Base-by-base conservation (phyloP, 2,888 invertebrate genomes). In the Sycophila texana region DNA sequence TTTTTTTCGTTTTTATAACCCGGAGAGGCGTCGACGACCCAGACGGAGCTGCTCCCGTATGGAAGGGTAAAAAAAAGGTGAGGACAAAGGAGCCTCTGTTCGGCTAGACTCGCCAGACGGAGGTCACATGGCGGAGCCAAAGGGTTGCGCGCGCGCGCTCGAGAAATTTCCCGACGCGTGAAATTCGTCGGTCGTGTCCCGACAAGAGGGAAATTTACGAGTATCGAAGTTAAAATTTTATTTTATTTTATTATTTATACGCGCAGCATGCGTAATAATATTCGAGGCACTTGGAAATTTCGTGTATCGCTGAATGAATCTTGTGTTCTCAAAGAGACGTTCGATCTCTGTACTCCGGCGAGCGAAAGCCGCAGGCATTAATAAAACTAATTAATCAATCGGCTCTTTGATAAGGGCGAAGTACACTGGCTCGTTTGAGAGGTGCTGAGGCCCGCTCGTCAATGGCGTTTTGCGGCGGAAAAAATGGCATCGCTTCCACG, bases 61-160 rank as follows among this genome's bases (percentile, higher is more conserved):
- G 26, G 47, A 72, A 47, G 49, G 30, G 58, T 68, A 70, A 80
- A 71, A 77, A 70, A 53, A 51, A 73, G 77, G 68, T 82, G 85
- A 84, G 87, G 85, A 88, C 87, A 87, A 85, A 84, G 84, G 84
- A 81, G 84, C 83, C 80, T 74, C 83, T 86, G 85, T 86, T 86
- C 82, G 49, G 49, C 60, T 10, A 13, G 53, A 53, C 51, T 10
- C n/a, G 39, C 26, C 74, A 77, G 65, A 70, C 80, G 77, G 70
- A 83, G 83, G 82, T 84, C 85, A 84, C 82, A 82, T 74, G 76
- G 81, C 81, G 82, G 81, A 81, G 82, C 82, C 82, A 85, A 87
- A 87, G 85, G 84, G 86, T 86, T 85, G 80, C 70, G 71, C 70
- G 26, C 39, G 7, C 7, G 39, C 39, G 39, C 39, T 39, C 39